A percentile compares a stretch with the other conserved stretches of the same genome.
phyloP scores from a whole-genome alignment of 2,113 vertebrate species.

The Octodon degus region DNA sequence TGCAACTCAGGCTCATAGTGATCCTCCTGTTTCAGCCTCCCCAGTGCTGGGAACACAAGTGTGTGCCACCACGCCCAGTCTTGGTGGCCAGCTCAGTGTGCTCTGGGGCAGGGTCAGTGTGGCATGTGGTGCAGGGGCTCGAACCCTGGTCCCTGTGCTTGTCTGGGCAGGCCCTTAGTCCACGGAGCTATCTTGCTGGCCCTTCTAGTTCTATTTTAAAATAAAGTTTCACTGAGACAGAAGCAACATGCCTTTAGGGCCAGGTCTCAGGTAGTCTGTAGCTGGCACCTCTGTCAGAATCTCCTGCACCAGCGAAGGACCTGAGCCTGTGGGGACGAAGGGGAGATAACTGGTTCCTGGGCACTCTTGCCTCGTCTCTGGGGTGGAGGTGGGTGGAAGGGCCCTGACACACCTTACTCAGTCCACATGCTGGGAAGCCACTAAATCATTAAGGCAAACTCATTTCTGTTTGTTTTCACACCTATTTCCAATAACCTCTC shows the following conservation, averaged over 20 bases:
- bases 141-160: too few relatives aligned
- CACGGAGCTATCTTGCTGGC: too few relatives aligned
- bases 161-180: too few relatives aligned
- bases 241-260: background rate
- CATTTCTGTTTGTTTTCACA: background rate
- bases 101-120: too few relatives aligned
- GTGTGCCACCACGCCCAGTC: too few relatives aligned
- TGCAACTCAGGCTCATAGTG: too few relatives aligned
- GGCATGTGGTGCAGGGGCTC: too few relatives aligned
- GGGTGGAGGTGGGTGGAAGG: rapidly evolving
- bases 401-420: background rate
- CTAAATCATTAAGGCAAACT: background rate
- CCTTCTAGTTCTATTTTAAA: background rate
- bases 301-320: background rate
- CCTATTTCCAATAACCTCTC: background rate
- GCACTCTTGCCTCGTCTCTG: background rate
- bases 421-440: background rate
- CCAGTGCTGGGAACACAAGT: too few relatives aligned
- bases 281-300: background rate
- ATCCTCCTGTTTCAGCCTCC: too few relatives aligned
- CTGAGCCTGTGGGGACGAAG: background rate
- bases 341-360: background rate
- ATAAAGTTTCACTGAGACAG: background rate
- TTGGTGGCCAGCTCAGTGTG: too few relatives aligned
- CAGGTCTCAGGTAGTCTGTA: background rate